These are phyloP conservation scores for Tetanocera ferruginea DNA, from an alignment of 2,888 invertebrate genomes.

Conservation along the genomic window DNA sequence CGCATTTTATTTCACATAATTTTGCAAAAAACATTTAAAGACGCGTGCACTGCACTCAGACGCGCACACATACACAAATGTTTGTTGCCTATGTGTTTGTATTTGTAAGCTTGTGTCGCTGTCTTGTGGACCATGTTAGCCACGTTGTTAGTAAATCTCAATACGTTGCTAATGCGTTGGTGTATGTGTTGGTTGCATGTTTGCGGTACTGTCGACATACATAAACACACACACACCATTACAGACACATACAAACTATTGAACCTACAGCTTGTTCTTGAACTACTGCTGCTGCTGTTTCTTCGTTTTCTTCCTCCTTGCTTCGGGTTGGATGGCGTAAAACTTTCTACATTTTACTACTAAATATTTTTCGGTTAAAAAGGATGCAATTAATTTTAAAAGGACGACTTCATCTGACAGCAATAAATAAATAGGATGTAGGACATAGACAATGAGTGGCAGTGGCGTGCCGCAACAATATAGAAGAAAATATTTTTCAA, in stretches of 20 bases:
- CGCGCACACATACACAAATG: neutral
- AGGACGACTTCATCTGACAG: conserved; percentile 64
- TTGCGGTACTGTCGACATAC: conserved; percentile 49
- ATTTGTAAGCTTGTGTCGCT: neutral
- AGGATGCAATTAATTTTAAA: conserved; percentile 63
- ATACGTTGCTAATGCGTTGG: conserved; percentile 58
- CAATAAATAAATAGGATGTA: conserved; percentile 58
- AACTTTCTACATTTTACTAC: conserved; percentile 61
- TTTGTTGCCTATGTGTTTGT: neutral
- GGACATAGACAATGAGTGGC: conserved; percentile 28
- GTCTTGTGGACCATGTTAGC: neutral
- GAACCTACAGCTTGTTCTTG: neutral
- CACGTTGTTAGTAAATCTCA: neutral
- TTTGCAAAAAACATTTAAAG: neutral
- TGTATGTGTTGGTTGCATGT: conserved; percentile 57
- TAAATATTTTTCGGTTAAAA: conserved; percentile 48
- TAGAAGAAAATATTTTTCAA: no score
- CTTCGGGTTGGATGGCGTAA: conserved; percentile 56
- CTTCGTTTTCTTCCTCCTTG: neutral
- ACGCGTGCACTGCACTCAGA: neutral
- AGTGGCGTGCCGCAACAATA: neutral
- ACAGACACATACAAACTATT: neutral
- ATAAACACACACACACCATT: neutral
- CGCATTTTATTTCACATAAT: conserved; percentile 8
- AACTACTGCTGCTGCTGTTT: neutral